Evolutionary conservation across 64 coral and sea anemone genomes (phyloP), one percentile per base, ranked within the genome.

Genomic region (Acropora yongei): DNA sequence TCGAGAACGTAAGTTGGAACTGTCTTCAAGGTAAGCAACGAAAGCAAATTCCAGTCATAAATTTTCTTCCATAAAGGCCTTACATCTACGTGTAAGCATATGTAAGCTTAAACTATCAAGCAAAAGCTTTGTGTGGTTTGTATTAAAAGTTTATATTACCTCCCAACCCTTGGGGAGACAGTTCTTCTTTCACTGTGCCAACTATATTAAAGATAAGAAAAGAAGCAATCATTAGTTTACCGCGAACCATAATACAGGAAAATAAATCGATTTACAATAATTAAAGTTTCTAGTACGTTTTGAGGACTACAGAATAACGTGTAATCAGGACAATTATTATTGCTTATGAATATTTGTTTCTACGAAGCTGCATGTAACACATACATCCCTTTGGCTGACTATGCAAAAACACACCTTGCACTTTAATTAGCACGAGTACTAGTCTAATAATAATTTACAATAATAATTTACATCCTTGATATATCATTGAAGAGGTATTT

Each of bases 241-340:
- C 67, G 10, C 9, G 13, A 69, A 20, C 67, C 16, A 65, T 7
- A 7, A n/a, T n/a, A n/a, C n/a, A 53, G 7, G 7, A 53, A 4
- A 53, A 53, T 53, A 53, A 9, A 69, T 69, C 67, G 67, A 69
- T 69, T 69, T 18, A 69, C 67, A 69, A 69, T 1, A 69, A 69
- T 69, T 69, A 4, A 69, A 69, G 67, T 16, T 69, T 69, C 67
- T 8, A 69, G 67, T 69, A 69, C 12, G 5, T 69, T 69, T 69
- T 69, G 67, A 69, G 67, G 67, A 69, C 67, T 69, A 16, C 14
- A 69, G 9, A 69, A 69, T 53, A 69, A 69, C 67, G 67, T 69
- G 67, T 69, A 69, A 69, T 69, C 67, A 69, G 67, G 9, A 69
- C 67, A 69, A n/a, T n/a, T n/a, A 69, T 69, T 69, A 69, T 69